phyloP scores from a whole-genome alignment of 2,113 vertebrate genomes.

The Nycticebus coucang region DNA sequence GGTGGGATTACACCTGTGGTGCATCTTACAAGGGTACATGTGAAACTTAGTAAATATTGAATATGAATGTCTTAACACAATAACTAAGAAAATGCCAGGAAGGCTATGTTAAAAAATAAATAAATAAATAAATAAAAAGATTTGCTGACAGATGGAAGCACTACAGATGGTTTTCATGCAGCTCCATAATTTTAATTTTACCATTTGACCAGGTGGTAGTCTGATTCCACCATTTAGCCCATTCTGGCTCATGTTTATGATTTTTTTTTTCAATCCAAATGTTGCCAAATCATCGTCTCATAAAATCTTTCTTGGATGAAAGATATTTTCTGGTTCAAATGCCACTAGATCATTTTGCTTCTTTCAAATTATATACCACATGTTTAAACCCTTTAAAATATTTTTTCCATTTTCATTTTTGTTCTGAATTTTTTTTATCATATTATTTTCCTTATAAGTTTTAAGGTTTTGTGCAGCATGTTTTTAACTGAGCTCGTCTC shows the following conservation, averaged over 20 bases:
- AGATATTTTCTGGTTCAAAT: conserved; percentile 20
- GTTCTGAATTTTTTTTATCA: not conserved
- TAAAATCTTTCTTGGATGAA: conserved; percentile 30
- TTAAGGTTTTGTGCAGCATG: not conserved
- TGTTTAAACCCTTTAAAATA: not conserved
- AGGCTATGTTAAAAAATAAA: too few species aligned
- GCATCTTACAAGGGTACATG: too few species aligned
- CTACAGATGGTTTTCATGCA: not conserved
- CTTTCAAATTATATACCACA: conserved; percentile 1
- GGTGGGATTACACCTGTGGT: too few species aligned
- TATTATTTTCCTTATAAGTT: not conserved
- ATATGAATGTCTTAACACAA: too few species aligned
- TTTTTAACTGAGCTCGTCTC: not conserved
- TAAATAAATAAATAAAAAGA: too few species aligned
- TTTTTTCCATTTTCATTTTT: conserved; percentile 24
- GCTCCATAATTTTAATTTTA: not conserved
- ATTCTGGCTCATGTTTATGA: not conserved
- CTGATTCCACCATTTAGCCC: not conserved
- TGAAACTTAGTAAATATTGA: too few species aligned
- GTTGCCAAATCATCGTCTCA: conserved; percentile 25
- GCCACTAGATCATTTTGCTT: not conserved
- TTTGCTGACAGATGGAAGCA: not conserved
- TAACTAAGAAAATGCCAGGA: too few species aligned
- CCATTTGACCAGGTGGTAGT: not conserved
- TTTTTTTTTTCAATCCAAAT: not conserved